Conservation (phyloP, 2,888 invertebrate genomes). For the Harpalus rufipes region DNA sequence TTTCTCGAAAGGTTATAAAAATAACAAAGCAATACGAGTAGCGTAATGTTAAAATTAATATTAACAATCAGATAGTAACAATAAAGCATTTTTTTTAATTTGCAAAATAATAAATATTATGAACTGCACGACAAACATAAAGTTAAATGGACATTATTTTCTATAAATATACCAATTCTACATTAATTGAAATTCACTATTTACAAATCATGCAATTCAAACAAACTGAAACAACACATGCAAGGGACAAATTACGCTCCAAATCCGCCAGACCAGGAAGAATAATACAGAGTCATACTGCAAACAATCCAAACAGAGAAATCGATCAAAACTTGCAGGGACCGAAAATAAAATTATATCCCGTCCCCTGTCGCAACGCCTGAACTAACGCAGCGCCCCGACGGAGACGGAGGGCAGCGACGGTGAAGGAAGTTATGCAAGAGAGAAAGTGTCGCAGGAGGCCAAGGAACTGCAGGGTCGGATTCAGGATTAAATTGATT, state of each 20-base stretch:
- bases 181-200: slow-evolving; percentile 9
- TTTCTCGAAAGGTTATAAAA: no score
- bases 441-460: slow-evolving; percentile 30
- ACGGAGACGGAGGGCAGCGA: neutral
- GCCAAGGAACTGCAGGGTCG: neutral
- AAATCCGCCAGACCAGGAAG: slow-evolving; percentile 16
- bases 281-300: slow-evolving; percentile 26
- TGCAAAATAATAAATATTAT: neutral
- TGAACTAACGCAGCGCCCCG: slow-evolving; percentile 1
- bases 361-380: neutral
- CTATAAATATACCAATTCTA: neutral
- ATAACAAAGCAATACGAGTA: no score
- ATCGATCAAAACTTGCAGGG: slow-evolving; percentile 47
- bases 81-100: no score
- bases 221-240: slow-evolving; percentile 34
- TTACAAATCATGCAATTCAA: slow-evolving; percentile 44
- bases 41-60: no score
- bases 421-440: neutral
- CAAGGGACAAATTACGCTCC: slow-evolving; percentile 22
- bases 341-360: slow-evolving; percentile 43
- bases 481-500: neutral
- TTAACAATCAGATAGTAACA: no score
- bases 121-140: neutral
- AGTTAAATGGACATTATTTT: neutral
- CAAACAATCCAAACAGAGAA: slow-evolving; percentile 46